Base-by-base conservation (phyloP, 1,140 invertebrate species). In the Alviniconcha marisindica region DNA sequence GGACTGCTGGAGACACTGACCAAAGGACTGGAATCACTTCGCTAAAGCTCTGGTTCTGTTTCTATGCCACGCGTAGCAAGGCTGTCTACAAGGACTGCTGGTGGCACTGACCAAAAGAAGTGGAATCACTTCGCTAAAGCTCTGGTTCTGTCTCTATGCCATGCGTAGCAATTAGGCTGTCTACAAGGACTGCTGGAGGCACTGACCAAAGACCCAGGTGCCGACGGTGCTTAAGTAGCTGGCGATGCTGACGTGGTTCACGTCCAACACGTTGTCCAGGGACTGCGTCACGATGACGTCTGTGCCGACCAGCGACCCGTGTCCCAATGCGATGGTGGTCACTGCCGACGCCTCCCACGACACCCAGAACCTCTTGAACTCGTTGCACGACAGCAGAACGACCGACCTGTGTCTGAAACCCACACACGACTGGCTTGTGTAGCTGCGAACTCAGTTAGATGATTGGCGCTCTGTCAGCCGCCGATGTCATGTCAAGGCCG, bases 221-320 rank as follows among this genome's bases (percentile, higher is more conserved):
- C 60, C 60, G 24, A n/a, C 60, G 60, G 7, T n/a, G 28, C 10
- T 31, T 24, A 4, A 4, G 21, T 31, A 63, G 21, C 21, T 63
- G 60, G 60, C 24, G 60, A 63, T 63, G 28, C 60, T 63, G 60
- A 63, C 10, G 60, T 63, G 60, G 60, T 63, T 63, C 10, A 63
- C 60, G 4, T 24, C 28, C 60, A 63, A 24, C 7, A 31, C 21
- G 10, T 31, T 63, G 60, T 7, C 7, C 21, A n/a, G 21, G 5
- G 60, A 12, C 28, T 24, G 28, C 10, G 21, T 5, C 10, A 63
- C 5, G 24, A 14, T 4, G 21, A 63, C 60, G 5, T 63, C 28
- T 4, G 10, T 31, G 21, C 60, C 60, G 7, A 63, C 60, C 24
- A n/a, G 10, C 4, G 21, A n/a, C 21, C 60, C 60, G 21, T 7